Base-by-base conservation (phyloP, 1,140 invertebrate genomes). In the Temnothorax nylanderi region DNA sequence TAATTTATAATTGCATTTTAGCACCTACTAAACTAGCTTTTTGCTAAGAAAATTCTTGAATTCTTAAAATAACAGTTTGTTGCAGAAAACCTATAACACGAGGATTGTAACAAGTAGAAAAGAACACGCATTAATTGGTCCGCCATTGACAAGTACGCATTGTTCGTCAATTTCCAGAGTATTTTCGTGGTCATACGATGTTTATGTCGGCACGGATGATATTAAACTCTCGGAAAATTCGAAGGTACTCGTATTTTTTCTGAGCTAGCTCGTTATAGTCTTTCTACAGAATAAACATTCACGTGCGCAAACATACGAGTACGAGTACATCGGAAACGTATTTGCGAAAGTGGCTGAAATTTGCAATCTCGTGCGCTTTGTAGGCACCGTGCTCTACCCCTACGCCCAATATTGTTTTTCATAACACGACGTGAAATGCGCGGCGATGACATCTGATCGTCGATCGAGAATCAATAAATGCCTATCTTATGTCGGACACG, bases 391-490 rank as follows among this genome's bases (percentile, higher is more conserved):
- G 56, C 72, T 60, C 72, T 47, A 62, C 13, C 32, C 32, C 21
- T 47, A n/a, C 32, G 8, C 4, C 37, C 54, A 62, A 84, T 84
- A 84, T 84, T 84, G 69, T 84, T 84, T 84, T 75, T 84, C 80
- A 84, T 49, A 84, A 84, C 41, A 75, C 21, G n/a, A 60, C 18
- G 16, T 13, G 34, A 74, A 84, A 49, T 34, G 13, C n/a, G 26
- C 56, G 41, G 13, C 41, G 44, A 60, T 60, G 56, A 84, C 69
- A 49, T 74, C 67, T 82, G n/a, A 84, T 84, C 34, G 54, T 49
- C 69, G 54, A 60, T 74, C 32, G 54, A 8, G 13, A 74, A 82
- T 84, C 41, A 75, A 84, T 18, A 37, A 41, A 21, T 34, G 18
- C 11, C n/a, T 60, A 74, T 74, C 56, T 60, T 49, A 49, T 26